Percentiles rank a stretch among this genome's conserved stretches.
Conservation (phyloP, 2,888 invertebrate genomes). For the Lycaena phlaeas region DNA sequence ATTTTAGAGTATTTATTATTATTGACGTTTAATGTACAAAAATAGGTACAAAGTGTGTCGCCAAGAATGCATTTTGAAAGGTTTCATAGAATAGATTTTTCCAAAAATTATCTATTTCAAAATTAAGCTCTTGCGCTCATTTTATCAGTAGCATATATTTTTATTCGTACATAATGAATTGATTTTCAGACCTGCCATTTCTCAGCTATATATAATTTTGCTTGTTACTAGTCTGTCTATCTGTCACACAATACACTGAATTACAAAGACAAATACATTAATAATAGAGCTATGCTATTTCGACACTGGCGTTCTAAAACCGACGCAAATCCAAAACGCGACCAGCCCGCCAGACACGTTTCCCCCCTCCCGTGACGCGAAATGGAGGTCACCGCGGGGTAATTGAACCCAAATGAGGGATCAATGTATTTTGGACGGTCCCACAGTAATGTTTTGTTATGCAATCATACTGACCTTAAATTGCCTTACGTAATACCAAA, state of each 20-base stretch:
- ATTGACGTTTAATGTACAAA: too few relatives aligned
- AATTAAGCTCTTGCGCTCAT: too few relatives aligned
- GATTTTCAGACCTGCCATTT: too few relatives aligned
- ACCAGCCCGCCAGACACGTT: slow-evolving; percentile 25
- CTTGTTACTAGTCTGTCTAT: not conserved
- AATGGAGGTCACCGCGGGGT: slow-evolving; percentile 17
- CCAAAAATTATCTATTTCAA: too few relatives aligned
- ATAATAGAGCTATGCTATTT: slow-evolving; percentile 32
- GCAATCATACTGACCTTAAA: slow-evolving; percentile 59
- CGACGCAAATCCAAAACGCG: slow-evolving; percentile 31
- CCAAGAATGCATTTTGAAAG: too few relatives aligned
- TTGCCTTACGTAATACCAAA: slow-evolving; percentile 52
- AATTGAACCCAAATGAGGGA: slow-evolving; percentile 27
- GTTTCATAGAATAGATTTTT: too few relatives aligned
- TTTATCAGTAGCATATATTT: too few relatives aligned
- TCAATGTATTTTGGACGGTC: slow-evolving; percentile 34
- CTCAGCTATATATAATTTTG: too few relatives aligned
- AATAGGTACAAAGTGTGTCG: too few relatives aligned
- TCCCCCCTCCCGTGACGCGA: slow-evolving; percentile 18
- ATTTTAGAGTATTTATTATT: too few relatives aligned
- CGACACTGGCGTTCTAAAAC: slow-evolving; percentile 48
- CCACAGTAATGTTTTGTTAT: slow-evolving; percentile 41
- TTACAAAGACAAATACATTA: slow-evolving; percentile 23
- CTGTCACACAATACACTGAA: slow-evolving; percentile 15
- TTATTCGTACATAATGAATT: too few relatives aligned